Evolutionary conservation across 2,113 vertebrate species (phyloP).

Genomic region (Sinocyclocheilus rhinocerous): DNA sequence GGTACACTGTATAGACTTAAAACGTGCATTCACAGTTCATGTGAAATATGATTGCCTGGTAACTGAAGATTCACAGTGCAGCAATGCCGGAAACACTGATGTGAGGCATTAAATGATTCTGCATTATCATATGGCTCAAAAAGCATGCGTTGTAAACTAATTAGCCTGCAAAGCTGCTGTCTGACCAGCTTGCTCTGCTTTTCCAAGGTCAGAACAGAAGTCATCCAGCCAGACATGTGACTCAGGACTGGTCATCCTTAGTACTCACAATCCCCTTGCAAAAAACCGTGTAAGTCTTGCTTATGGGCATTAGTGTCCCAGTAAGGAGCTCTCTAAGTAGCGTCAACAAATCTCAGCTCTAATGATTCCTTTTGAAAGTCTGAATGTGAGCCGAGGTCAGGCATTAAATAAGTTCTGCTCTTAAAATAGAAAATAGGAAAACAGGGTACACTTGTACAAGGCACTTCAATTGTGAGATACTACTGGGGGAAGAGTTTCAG

Average conservation of each 20-base stretch:
- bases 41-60: neutral
- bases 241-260: constrained; percentile 12
- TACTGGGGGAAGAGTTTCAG: neutral
- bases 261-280: neutral
- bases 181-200: constrained; percentile 6
- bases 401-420: constrained; percentile 35
- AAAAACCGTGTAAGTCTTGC: constrained; percentile 43
- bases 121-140: neutral
- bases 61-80: neutral
- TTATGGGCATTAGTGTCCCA: constrained; percentile 57
- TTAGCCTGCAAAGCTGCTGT: neutral
- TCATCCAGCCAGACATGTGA: constrained; percentile 15
- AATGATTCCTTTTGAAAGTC: constrained; percentile 53
- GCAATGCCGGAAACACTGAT: neutral
- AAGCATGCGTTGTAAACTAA: neutral
- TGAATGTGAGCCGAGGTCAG: constrained; percentile 45
- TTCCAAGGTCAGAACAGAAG: constrained; percentile 62
- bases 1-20: neutral
- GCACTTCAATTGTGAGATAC: neutral
- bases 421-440: constrained; percentile 18
- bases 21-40: neutral
- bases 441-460: neutral
- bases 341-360: constrained; percentile 53
- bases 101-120: neutral
- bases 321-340: constrained; percentile 29